Base-by-base conservation (phyloP, 1,140 invertebrate species). In the Grapholita molesta region DNA sequence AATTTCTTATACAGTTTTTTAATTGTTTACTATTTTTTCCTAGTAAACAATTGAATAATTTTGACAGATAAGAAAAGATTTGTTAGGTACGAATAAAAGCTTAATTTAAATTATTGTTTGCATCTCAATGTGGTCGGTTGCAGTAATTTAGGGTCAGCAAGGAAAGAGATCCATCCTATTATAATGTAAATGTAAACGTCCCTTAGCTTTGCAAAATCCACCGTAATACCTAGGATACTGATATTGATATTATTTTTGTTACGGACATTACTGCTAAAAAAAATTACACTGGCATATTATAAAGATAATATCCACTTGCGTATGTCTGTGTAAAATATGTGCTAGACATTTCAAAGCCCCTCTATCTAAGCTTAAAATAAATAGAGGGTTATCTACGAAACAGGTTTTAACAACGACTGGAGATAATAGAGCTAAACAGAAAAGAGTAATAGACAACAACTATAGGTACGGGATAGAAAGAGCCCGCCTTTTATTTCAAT, bases 361-460 rank as follows among this genome's bases (percentile, higher is more conserved):
- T 61, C 25, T 61, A 30, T 61, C 55, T 61, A 61, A 61, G 55
- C 25, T 61, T 28, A 61, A 25, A 61, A 61, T 61, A 61, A 61
- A 61, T 61, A 61, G 55, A 61, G 55, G 55, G 55, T 61, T 28
- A 61, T 15, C 55, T 61, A 61, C 24, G 55, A 61, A 61, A 61
- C 55, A 61, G 55, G 55, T 61, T 61, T 21, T 12, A 15, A n/a
- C 12, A 6, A 30, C 55, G 53, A 57, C 53, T 25, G 30, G 55
- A 61, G 55, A 61, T 61, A 61, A 61, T 30, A 61, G 55, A 25
- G 55, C 24, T 32, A 61, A 55, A 55, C 12, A 55, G 21, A 55
- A 61, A 30, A 61, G 55, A 30, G 25, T 61, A 61, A 61, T 61
- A 61, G 55, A 61, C 55, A 61, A 15, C 5, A 11, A 30, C 55